Evolutionary conservation across 2,797 vertebrate genomes (phyloP).

Genomic region (Avahi laniger): DNA sequence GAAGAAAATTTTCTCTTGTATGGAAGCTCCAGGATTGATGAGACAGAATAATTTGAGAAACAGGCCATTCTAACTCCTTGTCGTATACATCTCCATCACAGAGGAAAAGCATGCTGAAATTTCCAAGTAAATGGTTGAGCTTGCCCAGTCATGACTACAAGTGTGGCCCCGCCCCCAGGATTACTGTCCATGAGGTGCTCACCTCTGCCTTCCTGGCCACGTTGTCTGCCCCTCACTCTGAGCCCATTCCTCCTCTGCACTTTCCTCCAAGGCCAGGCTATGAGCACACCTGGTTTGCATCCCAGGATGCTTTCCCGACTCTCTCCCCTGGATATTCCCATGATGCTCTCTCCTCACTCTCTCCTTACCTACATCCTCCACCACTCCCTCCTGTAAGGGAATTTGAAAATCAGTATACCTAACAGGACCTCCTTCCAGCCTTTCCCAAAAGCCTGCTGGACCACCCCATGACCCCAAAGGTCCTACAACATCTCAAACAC

Average conservation of each 20-base stretch:
- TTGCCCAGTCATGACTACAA: background rate
- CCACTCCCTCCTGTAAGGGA: background rate
- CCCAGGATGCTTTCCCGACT: background rate
- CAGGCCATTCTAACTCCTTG: background rate
- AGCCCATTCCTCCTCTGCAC: background rate
- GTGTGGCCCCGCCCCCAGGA: fast-evolving
- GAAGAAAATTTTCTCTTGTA: background rate
- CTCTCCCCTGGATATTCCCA: background rate
- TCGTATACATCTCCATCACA: background rate
- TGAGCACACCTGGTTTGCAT: background rate
- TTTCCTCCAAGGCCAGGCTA: background rate
- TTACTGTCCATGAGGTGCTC: background rate
- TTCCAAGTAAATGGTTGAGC: background rate
- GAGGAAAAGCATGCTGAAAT: background rate
- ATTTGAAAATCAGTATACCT: background rate
- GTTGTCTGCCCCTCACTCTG: background rate
- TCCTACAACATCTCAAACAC: background rate
- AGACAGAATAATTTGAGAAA: background rate
- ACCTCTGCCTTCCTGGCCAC: background rate
- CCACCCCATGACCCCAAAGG: background rate
- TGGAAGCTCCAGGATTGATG: background rate
- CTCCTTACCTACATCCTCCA: background rate
- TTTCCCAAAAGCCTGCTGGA: background rate
- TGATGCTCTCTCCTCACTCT: background rate
- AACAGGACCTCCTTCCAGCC: background rate